A percentile compares a stretch with the other conserved stretches of the same genome.
These are phyloP conservation scores for Rhagophthalmus giganteus DNA, from an alignment of 2,888 invertebrate species.

Conservation along the genomic window DNA sequence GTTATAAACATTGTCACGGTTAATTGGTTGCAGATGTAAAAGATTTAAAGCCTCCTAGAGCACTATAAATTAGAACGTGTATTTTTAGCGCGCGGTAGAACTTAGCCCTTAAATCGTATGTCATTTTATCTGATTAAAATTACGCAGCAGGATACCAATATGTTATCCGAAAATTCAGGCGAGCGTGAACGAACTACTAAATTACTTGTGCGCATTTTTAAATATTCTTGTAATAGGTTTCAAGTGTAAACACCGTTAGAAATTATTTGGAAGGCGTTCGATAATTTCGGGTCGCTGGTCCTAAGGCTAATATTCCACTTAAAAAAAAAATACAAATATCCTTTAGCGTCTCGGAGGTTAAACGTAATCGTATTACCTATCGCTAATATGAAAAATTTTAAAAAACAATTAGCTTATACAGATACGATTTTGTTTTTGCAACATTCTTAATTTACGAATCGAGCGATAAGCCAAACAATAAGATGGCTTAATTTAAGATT, in stretches of 20 bases:
- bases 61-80: slow-evolving; percentile 5
- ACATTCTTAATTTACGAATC: no score
- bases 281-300: not conserved
- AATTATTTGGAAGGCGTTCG: not conserved
- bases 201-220: not conserved
- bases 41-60: slow-evolving; percentile 9
- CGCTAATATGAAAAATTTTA: no score
- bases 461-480: no score
- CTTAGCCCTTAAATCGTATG: not conserved
- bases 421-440: no score
- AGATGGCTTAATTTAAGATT: no score
- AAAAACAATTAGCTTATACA: no score
- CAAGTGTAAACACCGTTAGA: not conserved
- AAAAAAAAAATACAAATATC: not conserved
- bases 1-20: slow-evolving; percentile 22
- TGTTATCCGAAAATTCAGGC: not conserved
- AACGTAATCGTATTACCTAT: no score
- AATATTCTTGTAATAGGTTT: not conserved
- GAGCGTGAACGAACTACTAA: not conserved
- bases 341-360: no score
- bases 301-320: not conserved
- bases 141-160: not conserved
- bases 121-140: not conserved
- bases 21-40: slow-evolving; percentile 18
- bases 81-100: not conserved